phyloP scores from a whole-genome alignment of 2,113 vertebrate genomes.

The Menidia beryllina region DNA sequence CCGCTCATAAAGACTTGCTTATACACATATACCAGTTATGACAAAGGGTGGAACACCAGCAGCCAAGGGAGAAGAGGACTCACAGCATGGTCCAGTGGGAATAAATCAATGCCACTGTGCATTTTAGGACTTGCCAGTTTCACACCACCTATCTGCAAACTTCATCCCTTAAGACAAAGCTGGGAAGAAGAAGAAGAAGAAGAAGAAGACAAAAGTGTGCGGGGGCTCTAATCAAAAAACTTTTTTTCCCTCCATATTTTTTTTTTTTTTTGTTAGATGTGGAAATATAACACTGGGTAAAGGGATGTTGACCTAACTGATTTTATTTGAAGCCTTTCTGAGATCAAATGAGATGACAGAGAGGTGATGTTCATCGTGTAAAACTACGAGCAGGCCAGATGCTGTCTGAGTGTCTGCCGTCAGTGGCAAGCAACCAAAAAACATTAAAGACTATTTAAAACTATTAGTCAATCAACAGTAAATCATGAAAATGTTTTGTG shows the following conservation, averaged over 20 bases:
- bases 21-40: conserved; percentile 60
- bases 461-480: not conserved
- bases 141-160: conserved; percentile 39
- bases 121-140: conserved; percentile 43
- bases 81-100: conserved; percentile 30
- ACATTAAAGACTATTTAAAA: not conserved
- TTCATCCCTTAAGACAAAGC: conserved; percentile 27
- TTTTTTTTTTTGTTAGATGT: not conserved
- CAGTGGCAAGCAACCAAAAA: conserved; percentile 13
- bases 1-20: conserved; percentile 52
- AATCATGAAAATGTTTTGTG: too few species aligned
- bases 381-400: conserved; percentile 36
- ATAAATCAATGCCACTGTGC: conserved; percentile 38
- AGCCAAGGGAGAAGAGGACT: conserved; percentile 31
- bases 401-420: conserved; percentile 23
- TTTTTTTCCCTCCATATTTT: too few species aligned
- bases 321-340: conserved; percentile 45
- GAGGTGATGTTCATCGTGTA: conserved; percentile 35
- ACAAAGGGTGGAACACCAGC: conserved; percentile 53
- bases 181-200: not conserved
- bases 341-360: conserved; percentile 26
- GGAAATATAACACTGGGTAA: conserved; percentile 19
- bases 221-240: conserved; percentile 21
- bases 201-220: not conserved
- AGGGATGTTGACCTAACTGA: conserved; percentile 3